These are phyloP conservation scores for Bimastos eiseni DNA, from an alignment of 2,888 invertebrate genomes.

Conservation along the genomic window DNA sequence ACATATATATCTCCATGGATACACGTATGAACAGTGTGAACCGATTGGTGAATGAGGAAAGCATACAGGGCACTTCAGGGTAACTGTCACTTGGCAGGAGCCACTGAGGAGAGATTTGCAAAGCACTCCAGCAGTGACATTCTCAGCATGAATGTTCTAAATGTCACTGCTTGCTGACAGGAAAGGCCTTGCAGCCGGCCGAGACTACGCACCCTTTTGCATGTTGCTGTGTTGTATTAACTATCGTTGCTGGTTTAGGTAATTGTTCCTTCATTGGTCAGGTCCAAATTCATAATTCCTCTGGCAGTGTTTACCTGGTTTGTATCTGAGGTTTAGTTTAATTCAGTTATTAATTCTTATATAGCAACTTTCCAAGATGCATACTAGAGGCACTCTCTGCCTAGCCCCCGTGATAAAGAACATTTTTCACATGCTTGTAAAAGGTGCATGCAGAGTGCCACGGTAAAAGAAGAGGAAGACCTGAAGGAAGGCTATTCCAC, in stretches of 20 bases:
- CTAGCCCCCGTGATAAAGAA: too few species aligned
- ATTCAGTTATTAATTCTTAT: too few species aligned
- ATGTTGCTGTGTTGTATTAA: background rate
- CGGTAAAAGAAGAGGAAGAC: too few species aligned
- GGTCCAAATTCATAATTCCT: background rate
- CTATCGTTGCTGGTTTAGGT: background rate
- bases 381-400: too few species aligned
- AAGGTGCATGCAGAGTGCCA: too few species aligned
- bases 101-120: constrained; percentile 16
- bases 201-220: background rate
- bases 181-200: background rate
- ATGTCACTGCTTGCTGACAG: constrained; percentile 6
- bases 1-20: background rate
- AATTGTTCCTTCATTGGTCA: background rate
- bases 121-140: background rate
- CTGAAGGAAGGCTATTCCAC: too few species aligned
- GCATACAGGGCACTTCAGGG: background rate
- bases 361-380: too few species aligned
- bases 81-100: constrained; percentile 1
- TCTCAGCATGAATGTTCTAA: background rate
- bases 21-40: background rate
- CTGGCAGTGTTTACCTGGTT: background rate
- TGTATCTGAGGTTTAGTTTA: background rate
- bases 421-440: too few species aligned
- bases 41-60: background rate